Base-by-base conservation (phyloP, 2,888 invertebrate genomes). In the Neoaliturus tenellus region DNA sequence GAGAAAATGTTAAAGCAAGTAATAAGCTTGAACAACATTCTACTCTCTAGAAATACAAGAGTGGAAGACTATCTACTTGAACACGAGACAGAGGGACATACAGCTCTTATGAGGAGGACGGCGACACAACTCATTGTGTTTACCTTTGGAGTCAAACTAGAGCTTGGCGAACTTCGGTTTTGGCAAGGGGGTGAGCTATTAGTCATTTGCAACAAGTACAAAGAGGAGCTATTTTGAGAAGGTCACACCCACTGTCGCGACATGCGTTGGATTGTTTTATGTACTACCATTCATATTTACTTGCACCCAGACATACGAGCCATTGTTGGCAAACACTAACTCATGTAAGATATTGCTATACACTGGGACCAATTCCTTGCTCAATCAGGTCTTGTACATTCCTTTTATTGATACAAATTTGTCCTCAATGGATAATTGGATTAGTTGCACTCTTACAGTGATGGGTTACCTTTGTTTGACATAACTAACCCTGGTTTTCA, bases 191-290 rank as follows among this genome's bases (percentile, higher is more conserved):
- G 14, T 31, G 10, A 1, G 62, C 69, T 69, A 69, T 39, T 69
- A 69, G 33, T 69, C 69, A 20, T 69, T 69, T 69, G 39, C 33
- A 69, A n/a, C 20, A 69, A 69, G 69, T 69, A 69, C 69, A 69
- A 69, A 20, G n/a, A 28, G n/a, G 28, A 31, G 25, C 31, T 62
- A 62, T 62, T 62, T 14, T 12, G 1, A 31, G 62, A 62, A 62
- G 62, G 62, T 28, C 31, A 62, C 1, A 62, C 62, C 23, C 55
- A 55, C 20, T 6, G 23, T 12, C 23, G n/a, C 48, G 4, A 12
- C 8, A 28, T 62, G 51, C n/a, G 8, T n/a, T n/a, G 55, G 31
- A 62, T 3, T 3, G 51, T 44, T 23, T 48, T 14, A 8, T 62
- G 31, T 62, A 62, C 62, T 62, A 62, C 28, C 28, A 31, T 62